Conservation (phyloP, 2,113 vertebrate genomes). For the Hiodon tergisus region DNA sequence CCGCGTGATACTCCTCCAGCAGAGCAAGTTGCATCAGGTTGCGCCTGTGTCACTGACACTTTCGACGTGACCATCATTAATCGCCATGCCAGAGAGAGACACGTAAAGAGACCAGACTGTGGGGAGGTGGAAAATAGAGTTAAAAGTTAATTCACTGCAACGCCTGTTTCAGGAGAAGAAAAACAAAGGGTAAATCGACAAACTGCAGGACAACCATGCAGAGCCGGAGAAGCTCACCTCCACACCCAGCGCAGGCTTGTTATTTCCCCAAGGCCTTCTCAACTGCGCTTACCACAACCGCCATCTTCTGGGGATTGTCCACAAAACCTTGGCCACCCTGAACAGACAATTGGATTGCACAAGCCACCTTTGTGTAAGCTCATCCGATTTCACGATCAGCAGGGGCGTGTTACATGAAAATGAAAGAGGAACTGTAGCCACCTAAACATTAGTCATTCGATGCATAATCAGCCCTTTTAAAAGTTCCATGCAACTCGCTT, state of each 20-base stretch:
- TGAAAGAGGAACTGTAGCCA: too few species aligned
- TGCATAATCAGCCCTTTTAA: too few species aligned
- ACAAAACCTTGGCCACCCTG: constrained; percentile 43
- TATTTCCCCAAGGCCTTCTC: constrained; percentile 33
- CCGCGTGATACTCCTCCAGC: constrained; percentile 2
- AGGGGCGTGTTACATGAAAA: not conserved
- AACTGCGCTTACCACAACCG: constrained; percentile 32
- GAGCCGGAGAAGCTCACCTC: constrained; percentile 28
- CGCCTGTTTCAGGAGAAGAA: not conserved
- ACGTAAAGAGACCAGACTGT: constrained; percentile 17
- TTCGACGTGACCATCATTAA: constrained; percentile 43
- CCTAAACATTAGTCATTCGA: too few species aligned
- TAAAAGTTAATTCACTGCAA: not conserved
- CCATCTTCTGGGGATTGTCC: constrained; percentile 31
- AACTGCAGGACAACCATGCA: not conserved
- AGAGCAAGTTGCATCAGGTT: constrained; percentile 33
- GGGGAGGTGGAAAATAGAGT: constrained; percentile 1
- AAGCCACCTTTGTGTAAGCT: not conserved
- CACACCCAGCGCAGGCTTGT: constrained; percentile 11
- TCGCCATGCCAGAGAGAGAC: constrained; percentile 35
- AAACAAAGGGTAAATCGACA: not conserved
- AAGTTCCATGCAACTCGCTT: too few species aligned
- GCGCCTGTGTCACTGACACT: constrained; percentile 39
- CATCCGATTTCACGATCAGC: not conserved
- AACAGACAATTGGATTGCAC: not conserved